A percentile compares a stretch with the other conserved stretches of the same genome.
phyloP scores from a whole-genome alignment of 1,140 invertebrate species.

The Muscidifurax raptorellus region DNA sequence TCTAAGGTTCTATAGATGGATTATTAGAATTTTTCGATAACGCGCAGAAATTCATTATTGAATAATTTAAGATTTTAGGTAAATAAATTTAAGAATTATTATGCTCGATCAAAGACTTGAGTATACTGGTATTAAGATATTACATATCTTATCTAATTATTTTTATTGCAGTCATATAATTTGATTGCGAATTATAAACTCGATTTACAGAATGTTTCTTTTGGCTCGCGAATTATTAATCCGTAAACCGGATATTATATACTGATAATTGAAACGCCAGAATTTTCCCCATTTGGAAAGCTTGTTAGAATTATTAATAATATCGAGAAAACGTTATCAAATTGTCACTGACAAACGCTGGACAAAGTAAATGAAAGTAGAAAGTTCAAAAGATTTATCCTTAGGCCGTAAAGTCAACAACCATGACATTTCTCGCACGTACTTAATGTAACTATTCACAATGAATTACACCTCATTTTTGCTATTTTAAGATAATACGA shows the following conservation, averaged over 20 bases:
- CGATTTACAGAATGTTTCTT: no score
- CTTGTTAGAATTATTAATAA: no score
- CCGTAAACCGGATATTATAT: no score
- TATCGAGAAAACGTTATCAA: neutral
- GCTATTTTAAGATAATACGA: neutral
- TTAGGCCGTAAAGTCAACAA: neutral
- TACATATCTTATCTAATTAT: no score
- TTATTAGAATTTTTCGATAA: no score
- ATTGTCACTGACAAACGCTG: neutral
- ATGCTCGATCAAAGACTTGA: neutral
- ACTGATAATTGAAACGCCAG: no score
- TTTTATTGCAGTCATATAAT: no score
- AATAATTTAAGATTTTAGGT: neutral
- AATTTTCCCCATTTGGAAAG: no score
- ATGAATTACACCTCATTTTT: neutral
- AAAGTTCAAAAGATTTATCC: neutral
- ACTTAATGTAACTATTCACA: neutral
- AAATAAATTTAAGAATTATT: neutral
- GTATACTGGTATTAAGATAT: no score
- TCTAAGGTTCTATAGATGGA: no score
- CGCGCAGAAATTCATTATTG: neutral
- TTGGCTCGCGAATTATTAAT: no score
- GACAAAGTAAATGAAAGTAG: constrained; percentile 21
- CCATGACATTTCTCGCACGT: neutral
- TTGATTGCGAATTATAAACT: no score